Percentiles rank a stretch among this genome's conserved stretches.
These are phyloP conservation scores for Pollicipes pollicipes DNA, from an alignment of 1,140 invertebrate genomes.

Conservation along the genomic window DNA sequence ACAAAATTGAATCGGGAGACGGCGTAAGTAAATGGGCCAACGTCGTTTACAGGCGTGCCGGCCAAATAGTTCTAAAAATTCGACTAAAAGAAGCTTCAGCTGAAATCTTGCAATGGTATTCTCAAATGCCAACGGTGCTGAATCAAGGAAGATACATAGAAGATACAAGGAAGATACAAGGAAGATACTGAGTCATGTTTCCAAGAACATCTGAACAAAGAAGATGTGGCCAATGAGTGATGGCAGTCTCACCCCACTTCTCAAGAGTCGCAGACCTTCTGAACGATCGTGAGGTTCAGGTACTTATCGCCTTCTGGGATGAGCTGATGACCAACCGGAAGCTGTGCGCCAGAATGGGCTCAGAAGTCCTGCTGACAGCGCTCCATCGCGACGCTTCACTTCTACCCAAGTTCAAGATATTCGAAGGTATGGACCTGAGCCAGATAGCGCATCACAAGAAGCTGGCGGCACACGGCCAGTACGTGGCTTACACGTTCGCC, in stretches of 20 bases:
- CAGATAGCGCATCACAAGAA: not conserved
- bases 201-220: slow-evolving; percentile 2
- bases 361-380: not conserved
- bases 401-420: not conserved
- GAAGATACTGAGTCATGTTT: no score
- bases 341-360: not conserved
- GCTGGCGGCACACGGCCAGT: not conserved
- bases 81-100: no score
- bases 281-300: not conserved
- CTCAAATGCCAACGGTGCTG: no score
- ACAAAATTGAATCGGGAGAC: no score
- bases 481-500: not conserved
- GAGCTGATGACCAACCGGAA: not conserved
- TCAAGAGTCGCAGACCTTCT: not conserved
- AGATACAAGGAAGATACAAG: no score
- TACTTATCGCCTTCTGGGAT: not conserved
- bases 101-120: no score
- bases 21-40: no score
- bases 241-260: not conserved
- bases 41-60: no score
- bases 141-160: no score
- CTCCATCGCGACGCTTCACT: not conserved
- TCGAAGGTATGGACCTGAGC: not conserved
- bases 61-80: no score
- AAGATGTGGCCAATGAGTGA: slow-evolving; percentile 26